Base-by-base conservation (phyloP, 2,797 vertebrate genomes). In the Peromyscus nudipes region DNA sequence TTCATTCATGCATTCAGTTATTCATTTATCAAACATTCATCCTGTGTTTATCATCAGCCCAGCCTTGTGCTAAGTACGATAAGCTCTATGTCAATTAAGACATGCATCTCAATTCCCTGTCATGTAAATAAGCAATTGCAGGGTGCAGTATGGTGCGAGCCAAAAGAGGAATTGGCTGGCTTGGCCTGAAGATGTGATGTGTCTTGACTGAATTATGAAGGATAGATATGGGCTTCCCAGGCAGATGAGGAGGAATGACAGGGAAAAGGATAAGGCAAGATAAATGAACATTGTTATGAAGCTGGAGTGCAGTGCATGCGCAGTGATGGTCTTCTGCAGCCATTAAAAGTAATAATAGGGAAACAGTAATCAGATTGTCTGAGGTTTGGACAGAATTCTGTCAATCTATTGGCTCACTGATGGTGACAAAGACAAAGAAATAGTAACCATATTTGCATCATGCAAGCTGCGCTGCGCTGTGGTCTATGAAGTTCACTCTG, bases 71-170 rank as follows among this genome's bases (percentile, higher is more conserved):
- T 82, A 86, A 75, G n/a, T 60, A 17, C 69, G 69, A n/a, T 75
- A 87, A 82, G 23, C 17, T 55, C 69, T 60, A 87, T 84, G 69
- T 81, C 81, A 90, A 89, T 31, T 43, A 60, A 89, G 65, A 87
- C n/a, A 85, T 46, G 40, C 76, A 21, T 40, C 49, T 92, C 31
- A 40, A 84, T 60, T 34, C 21, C 40, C 46, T 34, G 12, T 43
- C 21, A 16, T 64, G 21, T 23, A 76, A 64, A 91, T 57, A 88
- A 85, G 11, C 25, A 49, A 55, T 46, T 12, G 4, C 6, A 31
- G 65, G 57, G 57, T 25, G 60, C 7, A 37, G 3, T 11, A 71
- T 6, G 60, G 11, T 25, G 21, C 84, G 57, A 75, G 17, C n/a
- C 69, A 80, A 86, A 67, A 82, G 65, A 71, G 31, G 84, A 31